Evolutionary conservation across 2,888 invertebrate genomes (phyloP).

Genomic region (Geophilus truncorum): DNA sequence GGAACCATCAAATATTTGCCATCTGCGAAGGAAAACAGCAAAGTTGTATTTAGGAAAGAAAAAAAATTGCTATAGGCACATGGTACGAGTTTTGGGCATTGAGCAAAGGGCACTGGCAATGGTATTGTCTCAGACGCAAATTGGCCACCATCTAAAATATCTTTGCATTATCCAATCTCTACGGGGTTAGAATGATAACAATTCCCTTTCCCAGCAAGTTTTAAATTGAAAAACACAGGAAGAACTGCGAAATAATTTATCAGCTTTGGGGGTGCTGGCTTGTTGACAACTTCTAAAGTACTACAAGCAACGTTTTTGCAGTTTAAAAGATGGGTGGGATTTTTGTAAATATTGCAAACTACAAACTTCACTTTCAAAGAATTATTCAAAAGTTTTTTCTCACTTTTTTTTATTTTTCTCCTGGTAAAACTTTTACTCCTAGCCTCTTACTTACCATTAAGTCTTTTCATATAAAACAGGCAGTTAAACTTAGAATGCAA

Average conservation of each 20-base stretch:
- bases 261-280: background rate
- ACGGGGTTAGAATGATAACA: slow-evolving; percentile 3
- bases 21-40: slow-evolving; percentile 28
- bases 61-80: background rate
- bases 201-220: background rate
- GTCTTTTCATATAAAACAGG: background rate
- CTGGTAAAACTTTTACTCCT: background rate
- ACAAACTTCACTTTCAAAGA: background rate
- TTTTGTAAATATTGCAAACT: background rate
- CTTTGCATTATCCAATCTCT: background rate
- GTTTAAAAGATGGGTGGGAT: background rate
- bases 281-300: background rate
- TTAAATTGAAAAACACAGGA: slow-evolving; percentile 4
- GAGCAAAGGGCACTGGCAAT: background rate
- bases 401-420: background rate
- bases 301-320: background rate
- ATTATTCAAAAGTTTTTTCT: background rate
- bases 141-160: background rate
- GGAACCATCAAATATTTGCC: slow-evolving; percentile 31
- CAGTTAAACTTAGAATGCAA: background rate
- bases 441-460: background rate
- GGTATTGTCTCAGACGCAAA: background rate
- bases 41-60: background rate
- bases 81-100: background rate
- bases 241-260: background rate